Base-by-base conservation (phyloP, 2,888 invertebrate species). In the Oligia fasciuncula region DNA sequence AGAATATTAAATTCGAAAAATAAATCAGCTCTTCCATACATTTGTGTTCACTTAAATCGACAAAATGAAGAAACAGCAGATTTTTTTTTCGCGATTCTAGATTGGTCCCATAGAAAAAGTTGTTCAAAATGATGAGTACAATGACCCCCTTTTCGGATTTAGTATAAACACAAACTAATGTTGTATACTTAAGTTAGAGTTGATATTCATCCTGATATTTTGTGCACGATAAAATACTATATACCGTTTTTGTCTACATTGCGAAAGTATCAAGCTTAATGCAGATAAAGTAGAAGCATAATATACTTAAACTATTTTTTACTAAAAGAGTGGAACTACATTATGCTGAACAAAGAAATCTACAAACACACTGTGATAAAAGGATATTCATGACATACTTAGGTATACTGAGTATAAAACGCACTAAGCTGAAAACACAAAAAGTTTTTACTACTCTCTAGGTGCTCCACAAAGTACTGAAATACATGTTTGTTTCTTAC, bases 401-500 rank as follows among this genome's bases (percentile, higher is more conserved):
- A 49, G 49, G 23, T 23, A 23, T 19, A 83, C 76, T 82, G 67
- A 40, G 40, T 46, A 49, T 76, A 40, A 57, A 76, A 83, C 35
- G 9, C 17, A 43, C 14, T 46, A 54, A 49, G 19, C n/a, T 67
- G 11, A 17, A 46, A 35, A 23, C 35, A 75, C 43, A 51, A 74
- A 81, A 49, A 51, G 43, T 63, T 71, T 63, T 71, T 2, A 66
- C 23, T 76, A 51, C 40, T 29, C 23, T 14, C 49, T 57, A 49
- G 9, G 40, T 57, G 23, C 19, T 54, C 13, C 35, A 73, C 14
- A 29, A 67, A 62, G 62, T 29, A 67, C 40, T n/a, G 19, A 51
- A 66, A 57, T 11, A 43, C 1, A 4, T 43, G 1, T 23, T 46
- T 69, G 63, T 81, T 71, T 76, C 91, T 91, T 92, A 94, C 95